Evolutionary conservation across 2,113 vertebrate species (phyloP), one percentile per base, ranked within the genome.

Genomic region (Tachysurus vachellii): DNA sequence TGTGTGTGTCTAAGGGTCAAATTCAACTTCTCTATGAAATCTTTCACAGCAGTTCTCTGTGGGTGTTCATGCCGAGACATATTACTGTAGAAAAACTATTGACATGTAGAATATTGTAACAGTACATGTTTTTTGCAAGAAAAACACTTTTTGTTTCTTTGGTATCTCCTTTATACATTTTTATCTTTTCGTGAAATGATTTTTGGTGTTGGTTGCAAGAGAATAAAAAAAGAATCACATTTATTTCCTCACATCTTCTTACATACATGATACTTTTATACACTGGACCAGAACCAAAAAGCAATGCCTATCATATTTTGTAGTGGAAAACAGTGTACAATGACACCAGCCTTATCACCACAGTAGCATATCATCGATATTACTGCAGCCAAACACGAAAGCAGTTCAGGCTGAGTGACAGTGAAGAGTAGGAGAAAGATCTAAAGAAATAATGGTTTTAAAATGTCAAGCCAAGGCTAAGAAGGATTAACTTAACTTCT

Each of bases 361-460:
- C 70, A 90, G 90, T 88, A 88, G 85, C 73, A 77, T 36, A 89
- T 85, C 85, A 83, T 57, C 1, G 79, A 66, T 80, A 47, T 70
- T 54, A 47, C 50, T 59, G 47, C 47, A 61, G 77, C 76, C 77
- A 77, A 47, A 61, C 26, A 84, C 66, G 76, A 73, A 86, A 87
- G 62, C 31, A 64, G 0, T 3, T 82, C 62, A 19, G 4, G 21
- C 83, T 28, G 71, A 85, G 80, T 84, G 84, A 68, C 64, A 62
- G 50, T 76, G 59, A 81, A 73, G 82, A 76, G 86, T 89, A 86
- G 28, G 81, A 44, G 56, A 61, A 80, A 89, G 76, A 85, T 84
- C 86, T 91, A 89, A 73, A 31, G 36, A 83, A 85, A 64, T 75
- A 87, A 85, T 85, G 89, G 88, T 81, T 1, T 13, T 89, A 88